Evolutionary conservation across 2,113 vertebrate species (phyloP), one percentile per base, ranked within the genome.

Genomic region (Coptodon bakossiorum): DNA sequence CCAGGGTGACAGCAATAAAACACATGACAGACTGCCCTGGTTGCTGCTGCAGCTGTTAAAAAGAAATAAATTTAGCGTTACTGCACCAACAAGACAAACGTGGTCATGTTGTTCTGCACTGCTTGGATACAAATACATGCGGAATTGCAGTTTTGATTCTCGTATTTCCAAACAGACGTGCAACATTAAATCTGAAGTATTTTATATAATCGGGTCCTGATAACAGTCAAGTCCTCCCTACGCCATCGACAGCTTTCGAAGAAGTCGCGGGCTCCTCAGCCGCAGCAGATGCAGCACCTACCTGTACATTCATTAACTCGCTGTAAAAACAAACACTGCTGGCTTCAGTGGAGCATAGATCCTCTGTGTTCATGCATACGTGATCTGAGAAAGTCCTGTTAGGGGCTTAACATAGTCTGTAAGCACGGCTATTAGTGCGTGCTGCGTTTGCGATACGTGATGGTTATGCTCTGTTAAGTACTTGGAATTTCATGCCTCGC

Each of bases 391-490:
- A 86, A 61, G 9, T 7, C 22, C 8, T 76, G 80, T 68, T 81
- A 17, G 24, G 14, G 38, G 82, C 80, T 87, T 88, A 76, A 81
- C 81, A 66, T 27, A 56, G 63, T 73, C 31, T 85, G 61, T 71
- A 57, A 81, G 38, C 34, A 57, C 76, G 45, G 59, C 54, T 84
- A 48, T 80, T 57, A 52, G 81, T 81, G 76, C 88, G 80, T 84
- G 61, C 89, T 87, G 83, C 86, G 82, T 88, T 90, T 48, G 48
- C 48, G 59, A 63, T 82, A 84, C 68, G 57, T 59, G 45, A 91
- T 48, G 48, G 83, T 91, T 56, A 80, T 83, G 89, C 89, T 86
- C 80, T n/a, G 48, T 90, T 40, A 89, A 71, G 83, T 93, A 80
- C 87, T 80, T 86, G 52, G 91, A 89, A 90, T 90, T 88, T 86